Evolutionary conservation across 2,113 vertebrate genomes (phyloP).

Genomic region (human (Homo sapiens)): GRCh38 chr20:17044001-17044500

Average conservation of each 20-base stretch:
- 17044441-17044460: not conserved
- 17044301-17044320: not conserved
- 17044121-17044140: not conserved
- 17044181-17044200: not conserved
- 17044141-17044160: not conserved
- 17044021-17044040: not conserved
- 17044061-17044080: not conserved
- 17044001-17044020: not conserved
- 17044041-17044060: not conserved
- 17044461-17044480: not conserved
- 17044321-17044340: not conserved
- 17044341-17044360: not conserved
- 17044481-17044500: rapidly evolving
- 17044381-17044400: not conserved
- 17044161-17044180: not conserved
- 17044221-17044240: not conserved
- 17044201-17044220: not conserved
- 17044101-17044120: not conserved
- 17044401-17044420: not conserved
- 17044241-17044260: not conserved
- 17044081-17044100: not conserved
- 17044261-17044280: not conserved
- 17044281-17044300: not conserved
- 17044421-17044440: not conserved
- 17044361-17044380: not conserved